A percentile compares a stretch with the other conserved stretches of the same genome.
phyloP scores from a whole-genome alignment of 1,140 invertebrate genomes.

The Drosophila parabipectinata region DNA sequence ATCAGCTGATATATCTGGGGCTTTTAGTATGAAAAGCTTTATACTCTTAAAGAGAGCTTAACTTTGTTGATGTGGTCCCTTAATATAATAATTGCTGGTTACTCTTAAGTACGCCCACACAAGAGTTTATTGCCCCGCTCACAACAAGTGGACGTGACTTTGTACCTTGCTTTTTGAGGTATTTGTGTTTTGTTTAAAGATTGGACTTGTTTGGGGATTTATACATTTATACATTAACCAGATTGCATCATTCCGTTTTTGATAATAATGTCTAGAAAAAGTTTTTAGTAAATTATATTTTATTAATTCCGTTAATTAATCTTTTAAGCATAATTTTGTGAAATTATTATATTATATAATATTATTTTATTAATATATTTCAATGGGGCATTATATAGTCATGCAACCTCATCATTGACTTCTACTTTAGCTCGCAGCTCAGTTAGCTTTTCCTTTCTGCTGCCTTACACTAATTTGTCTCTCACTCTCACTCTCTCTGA shows the following conservation, averaged over 20 bases:
- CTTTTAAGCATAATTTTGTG: background rate
- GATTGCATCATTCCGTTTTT: too few species aligned
- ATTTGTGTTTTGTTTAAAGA: background rate
- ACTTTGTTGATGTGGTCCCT: conserved; percentile 24
- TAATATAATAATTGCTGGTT: background rate
- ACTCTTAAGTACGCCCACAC: conserved; percentile 64
- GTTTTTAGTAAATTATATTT: too few species aligned
- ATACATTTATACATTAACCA: too few species aligned
- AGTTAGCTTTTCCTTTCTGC: conserved; percentile 56
- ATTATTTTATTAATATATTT: background rate
- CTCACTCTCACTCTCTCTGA: conserved; percentile 34
- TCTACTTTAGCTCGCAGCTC: conserved; percentile 5
- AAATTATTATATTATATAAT: background rate
- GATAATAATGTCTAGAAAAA: too few species aligned
- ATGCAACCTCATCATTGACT: background rate
- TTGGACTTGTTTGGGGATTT: too few species aligned
- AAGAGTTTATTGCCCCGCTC: conserved; percentile 71
- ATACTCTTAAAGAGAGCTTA: background rate
- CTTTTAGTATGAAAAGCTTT: conserved; percentile 9
- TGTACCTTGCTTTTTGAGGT: conserved; percentile 11
- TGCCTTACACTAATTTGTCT: too few species aligned
- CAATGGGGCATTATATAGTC: background rate
- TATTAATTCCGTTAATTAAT: too few species aligned
- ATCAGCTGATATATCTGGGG: conserved; percentile 14
- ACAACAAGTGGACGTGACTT: conserved; percentile 50